A percentile compares a stretch with the other conserved stretches of the same genome.
Evolutionary conservation across 30 jellyfish, hydroid and myxozoan genomes (phyloP).

Genomic region (Pelagia noctiluca): DNA sequence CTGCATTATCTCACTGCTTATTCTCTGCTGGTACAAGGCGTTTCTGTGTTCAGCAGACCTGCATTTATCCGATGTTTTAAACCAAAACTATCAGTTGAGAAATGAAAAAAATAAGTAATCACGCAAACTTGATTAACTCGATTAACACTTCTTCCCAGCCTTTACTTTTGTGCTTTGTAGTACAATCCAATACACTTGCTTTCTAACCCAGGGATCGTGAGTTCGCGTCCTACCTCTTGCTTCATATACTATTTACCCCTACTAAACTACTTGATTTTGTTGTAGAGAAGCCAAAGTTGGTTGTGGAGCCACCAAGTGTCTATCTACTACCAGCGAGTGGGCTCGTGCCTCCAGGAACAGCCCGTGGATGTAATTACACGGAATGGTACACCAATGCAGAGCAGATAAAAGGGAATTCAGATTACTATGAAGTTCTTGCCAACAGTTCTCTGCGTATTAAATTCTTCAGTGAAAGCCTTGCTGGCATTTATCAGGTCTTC

Average conservation of each 20-base stretch:
- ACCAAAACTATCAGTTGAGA: no score
- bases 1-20: no score
- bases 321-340: conserved; percentile 13
- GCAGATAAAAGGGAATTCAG: not conserved
- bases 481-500: conserved; percentile 57
- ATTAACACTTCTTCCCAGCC: no score
- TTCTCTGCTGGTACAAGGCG: no score
- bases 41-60: no score
- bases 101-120: no score
- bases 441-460: conserved; percentile 5
- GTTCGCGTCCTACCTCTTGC: no score
- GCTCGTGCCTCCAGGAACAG: conserved; percentile 40
- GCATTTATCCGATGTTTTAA: no score
- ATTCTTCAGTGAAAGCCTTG: conserved; percentile 16
- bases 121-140: no score
- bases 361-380: not conserved
- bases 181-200: no score
- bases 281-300: conserved; percentile 50
- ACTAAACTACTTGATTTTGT: not conserved
- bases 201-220: no score
- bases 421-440: conserved; percentile 11
- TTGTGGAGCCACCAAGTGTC: conserved; percentile 25
- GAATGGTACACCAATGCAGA: conserved; percentile 77
- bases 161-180: no score
- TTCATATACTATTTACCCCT: not conserved